These are phyloP conservation scores for Myotis lucifugus DNA, from an alignment of 2,113 vertebrate genomes.

Conservation along the genomic window DNA sequence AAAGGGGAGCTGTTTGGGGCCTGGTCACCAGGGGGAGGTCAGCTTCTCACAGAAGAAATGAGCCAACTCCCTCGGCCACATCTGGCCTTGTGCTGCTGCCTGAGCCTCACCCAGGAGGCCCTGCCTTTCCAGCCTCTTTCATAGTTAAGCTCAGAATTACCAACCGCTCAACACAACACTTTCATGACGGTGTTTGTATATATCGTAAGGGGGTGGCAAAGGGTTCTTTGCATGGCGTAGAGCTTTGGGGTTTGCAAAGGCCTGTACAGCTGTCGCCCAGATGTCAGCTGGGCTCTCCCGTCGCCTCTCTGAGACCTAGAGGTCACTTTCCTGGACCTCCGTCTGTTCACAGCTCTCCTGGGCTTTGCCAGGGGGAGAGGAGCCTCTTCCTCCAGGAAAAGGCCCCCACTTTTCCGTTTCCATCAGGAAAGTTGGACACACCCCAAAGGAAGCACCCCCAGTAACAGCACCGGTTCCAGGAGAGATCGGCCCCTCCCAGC, in stretches of 20 bases:
- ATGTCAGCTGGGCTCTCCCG: not conserved
- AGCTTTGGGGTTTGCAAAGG: not conserved
- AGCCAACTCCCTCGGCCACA: not conserved
- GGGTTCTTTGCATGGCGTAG: not conserved
- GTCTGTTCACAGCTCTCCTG: not conserved
- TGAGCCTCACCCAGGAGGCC: not conserved
- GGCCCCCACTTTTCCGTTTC: not conserved
- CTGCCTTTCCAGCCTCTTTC: not conserved
- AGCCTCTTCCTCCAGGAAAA: not conserved
- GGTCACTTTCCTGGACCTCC: not conserved
- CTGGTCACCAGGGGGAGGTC: not conserved
- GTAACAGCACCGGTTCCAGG: not conserved
- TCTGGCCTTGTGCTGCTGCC: fast-evolving
- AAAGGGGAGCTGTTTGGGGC: too few relatives aligned
- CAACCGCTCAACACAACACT: not conserved
- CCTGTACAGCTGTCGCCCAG: not conserved
- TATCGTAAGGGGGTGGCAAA: not conserved
- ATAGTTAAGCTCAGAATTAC: not conserved
- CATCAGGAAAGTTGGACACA: not conserved
- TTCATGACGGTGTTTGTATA: not conserved
- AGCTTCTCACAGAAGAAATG: not conserved
- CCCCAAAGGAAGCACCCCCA: not conserved
- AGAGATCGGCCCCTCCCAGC: not conserved
- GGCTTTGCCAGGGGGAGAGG: not conserved
- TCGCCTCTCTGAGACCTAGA: not conserved